Conservation (phyloP, 2,888 invertebrate genomes). For the Lycaena phlaeas region DNA sequence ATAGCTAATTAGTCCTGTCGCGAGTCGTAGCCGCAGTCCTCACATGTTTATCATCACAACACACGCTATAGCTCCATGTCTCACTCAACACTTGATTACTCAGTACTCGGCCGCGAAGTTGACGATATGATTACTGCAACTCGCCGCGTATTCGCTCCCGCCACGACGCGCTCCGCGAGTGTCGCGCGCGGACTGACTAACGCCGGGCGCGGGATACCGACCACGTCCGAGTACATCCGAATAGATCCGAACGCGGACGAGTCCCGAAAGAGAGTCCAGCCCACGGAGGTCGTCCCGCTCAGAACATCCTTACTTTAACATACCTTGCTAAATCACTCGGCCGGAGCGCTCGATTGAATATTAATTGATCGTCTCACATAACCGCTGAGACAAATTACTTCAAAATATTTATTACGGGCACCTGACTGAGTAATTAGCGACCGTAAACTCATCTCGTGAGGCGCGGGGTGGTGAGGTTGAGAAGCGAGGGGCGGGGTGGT, state of each 20-base stretch:
- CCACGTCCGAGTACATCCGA: background rate
- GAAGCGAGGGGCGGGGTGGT: no score
- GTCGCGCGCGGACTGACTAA: background rate
- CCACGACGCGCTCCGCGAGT: background rate
- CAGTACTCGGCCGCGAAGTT: background rate
- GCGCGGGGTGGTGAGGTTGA: no score
- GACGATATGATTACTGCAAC: background rate
- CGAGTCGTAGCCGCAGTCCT: no score
- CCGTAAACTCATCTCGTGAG: no score
- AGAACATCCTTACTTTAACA: background rate
- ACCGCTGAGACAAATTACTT: background rate
- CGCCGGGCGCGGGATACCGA: background rate
- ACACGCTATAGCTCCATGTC: no score
- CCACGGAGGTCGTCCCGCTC: background rate
- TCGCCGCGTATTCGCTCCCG: background rate
- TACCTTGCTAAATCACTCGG: background rate
- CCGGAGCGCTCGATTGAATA: constrained; percentile 1
- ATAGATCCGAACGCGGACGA: background rate
- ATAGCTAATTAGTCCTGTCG: no score
- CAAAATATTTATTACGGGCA: no score
- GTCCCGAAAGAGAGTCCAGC: no score
- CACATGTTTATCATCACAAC: no score
- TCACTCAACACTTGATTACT: no score
- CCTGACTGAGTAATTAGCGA: no score
- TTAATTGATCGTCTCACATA: background rate